Conservation (phyloP, 2,888 invertebrate species). For the Tuta absoluta region DNA sequence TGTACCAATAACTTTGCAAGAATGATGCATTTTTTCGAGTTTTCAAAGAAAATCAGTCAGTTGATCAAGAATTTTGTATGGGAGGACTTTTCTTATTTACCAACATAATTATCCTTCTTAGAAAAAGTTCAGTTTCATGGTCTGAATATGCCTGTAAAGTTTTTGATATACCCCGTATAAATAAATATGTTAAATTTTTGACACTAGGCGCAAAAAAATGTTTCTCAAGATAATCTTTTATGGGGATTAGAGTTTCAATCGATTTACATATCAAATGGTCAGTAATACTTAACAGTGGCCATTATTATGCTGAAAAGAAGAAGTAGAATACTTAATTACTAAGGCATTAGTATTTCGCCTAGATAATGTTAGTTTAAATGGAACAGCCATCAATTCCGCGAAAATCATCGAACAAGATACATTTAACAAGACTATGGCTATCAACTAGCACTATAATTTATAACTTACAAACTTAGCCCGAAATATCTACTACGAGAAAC, state of each 20-base stretch:
- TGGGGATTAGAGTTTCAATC: not conserved
- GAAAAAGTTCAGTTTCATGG: too few species aligned
- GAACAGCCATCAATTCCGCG: slow-evolving; percentile 8
- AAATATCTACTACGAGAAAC: slow-evolving; percentile 33
- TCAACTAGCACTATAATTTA: slow-evolving; percentile 33
- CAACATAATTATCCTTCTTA: too few species aligned
- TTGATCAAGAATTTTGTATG: too few species aligned
- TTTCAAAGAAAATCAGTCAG: too few species aligned
- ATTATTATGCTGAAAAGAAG: too few species aligned
- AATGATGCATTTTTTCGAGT: too few species aligned
- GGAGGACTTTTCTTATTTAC: too few species aligned
- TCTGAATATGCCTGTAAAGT: not conserved
- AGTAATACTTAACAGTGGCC: not conserved
- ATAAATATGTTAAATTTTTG: too few species aligned
- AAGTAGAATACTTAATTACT: not conserved
- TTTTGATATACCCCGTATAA: too few species aligned
- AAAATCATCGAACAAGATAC: slow-evolving; percentile 23
- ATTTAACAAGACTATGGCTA: slow-evolving; percentile 22
- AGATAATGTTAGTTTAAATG: slow-evolving; percentile 7
- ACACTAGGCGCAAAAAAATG: not conserved
- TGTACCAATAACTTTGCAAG: too few species aligned
- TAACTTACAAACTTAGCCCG: slow-evolving; percentile 31
- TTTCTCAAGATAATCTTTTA: too few species aligned
- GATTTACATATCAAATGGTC: not conserved
- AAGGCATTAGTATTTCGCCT: not conserved